Base-by-base conservation (phyloP, 1,140 invertebrate genomes). In the Diprion similis region DNA sequence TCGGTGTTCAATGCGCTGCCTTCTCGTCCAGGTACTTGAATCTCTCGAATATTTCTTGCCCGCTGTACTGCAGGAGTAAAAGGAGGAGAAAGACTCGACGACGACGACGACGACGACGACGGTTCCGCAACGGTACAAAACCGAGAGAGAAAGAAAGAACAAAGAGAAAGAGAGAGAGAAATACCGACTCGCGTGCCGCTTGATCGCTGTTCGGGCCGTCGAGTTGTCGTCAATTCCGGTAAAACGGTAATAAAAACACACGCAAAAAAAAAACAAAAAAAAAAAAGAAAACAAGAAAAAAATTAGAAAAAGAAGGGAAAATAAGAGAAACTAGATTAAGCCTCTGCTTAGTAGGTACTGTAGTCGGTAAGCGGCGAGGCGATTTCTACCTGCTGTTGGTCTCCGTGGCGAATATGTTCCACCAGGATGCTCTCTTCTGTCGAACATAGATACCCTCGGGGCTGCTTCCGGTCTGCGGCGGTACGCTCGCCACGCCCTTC, bases 341-440 rank as follows among this genome's bases (percentile, higher is more conserved):
- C 24, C 24, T 37, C n/a, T n/a, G n/a, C n/a, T n/a, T n/a, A n/a
- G 24, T 1, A 37, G 6, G 24, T 37, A 37, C n/a, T 37, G 24
- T 37, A n/a, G 24, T 3, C 24, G 2, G 24, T 37, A 37, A 37
- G 2, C 24, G 24, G 24, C 24, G 24, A 37, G 24, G 24, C 24
- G 24, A 3, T 11, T 13, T 18, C 37, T 88, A 88, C 87, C 87
- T 88, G 79, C 72, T 71, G n/a, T 83, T 86, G 9, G 86, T 82
- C 46, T 95, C 93, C 71, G 92, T 92, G 9, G 94, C 92, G 78
- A 95, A 94, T 46, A 95, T 93, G 81, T 95, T 95, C 94, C 94
- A 95, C 94, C 94, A 95, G 13, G 94, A 95, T 10, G 92, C 91
- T 73, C 94, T 89, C 81, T 95, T 94, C 81, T 94, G 93, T 17